Percentiles rank a stretch among this genome's conserved stretches.
Evolutionary conservation across 2,113 vertebrate species (phyloP).

Genomic region (Suricata suricatta): DNA sequence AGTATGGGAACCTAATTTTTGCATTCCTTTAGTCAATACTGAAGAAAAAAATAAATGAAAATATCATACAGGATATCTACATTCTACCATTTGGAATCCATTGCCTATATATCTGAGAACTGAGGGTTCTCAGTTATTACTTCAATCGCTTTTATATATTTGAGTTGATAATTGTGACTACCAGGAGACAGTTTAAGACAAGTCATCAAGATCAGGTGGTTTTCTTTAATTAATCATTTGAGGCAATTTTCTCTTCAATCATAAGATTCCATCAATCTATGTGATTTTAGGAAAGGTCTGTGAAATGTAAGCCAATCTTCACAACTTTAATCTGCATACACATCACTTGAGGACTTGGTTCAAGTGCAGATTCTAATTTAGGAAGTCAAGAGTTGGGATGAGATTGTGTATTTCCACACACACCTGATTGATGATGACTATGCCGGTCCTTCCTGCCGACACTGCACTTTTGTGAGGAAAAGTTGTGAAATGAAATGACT

Average conservation of each 20-base stretch:
- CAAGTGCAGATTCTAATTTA: neutral
- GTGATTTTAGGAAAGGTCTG: neutral
- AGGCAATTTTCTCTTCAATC: neutral
- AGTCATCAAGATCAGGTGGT: neutral
- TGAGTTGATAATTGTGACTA: neutral
- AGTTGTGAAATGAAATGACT: neutral
- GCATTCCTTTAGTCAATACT: neutral
- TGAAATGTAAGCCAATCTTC: neutral
- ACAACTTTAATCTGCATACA: neutral
- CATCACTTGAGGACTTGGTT: neutral
- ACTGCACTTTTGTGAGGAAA: neutral
- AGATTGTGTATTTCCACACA: neutral
- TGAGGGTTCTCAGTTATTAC: neutral
- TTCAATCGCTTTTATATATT: neutral
- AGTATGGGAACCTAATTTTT: neutral
- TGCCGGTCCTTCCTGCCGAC: neutral
- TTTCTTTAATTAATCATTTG: neutral
- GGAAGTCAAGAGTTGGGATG: neutral
- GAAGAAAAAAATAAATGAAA: neutral
- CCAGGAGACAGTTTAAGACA: neutral
- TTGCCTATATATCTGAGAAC: neutral
- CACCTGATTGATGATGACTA: neutral
- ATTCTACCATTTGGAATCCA: neutral
- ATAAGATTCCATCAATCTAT: neutral
- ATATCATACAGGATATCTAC: neutral